Evolutionary conservation across 2,797 vertebrate genomes (phyloP).

Genomic region (Pampus argenteus): DNA sequence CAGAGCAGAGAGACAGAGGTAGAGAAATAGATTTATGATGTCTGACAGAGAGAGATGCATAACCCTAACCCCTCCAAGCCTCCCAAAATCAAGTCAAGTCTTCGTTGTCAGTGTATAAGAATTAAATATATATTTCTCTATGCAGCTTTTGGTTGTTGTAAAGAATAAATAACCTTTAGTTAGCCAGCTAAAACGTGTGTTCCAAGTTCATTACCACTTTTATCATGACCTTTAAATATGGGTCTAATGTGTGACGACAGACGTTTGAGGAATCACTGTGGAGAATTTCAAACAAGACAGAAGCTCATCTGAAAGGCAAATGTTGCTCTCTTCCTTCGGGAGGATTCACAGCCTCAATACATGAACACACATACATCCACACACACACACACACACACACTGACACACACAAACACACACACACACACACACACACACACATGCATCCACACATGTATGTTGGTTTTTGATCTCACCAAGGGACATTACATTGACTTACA

Average conservation of each 20-base stretch:
- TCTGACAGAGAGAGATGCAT: slow-evolving; percentile 20
- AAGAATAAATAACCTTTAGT: too few relatives aligned
- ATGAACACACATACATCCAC: slow-evolving; percentile 17
- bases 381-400: slow-evolving; percentile 20
- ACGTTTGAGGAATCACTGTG: too few relatives aligned
- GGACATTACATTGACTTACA: too few relatives aligned
- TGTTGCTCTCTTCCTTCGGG: background rate
- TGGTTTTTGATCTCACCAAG: too few relatives aligned
- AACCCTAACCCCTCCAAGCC: slow-evolving; percentile 33
- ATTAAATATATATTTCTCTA: too few relatives aligned
- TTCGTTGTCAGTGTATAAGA: background rate
- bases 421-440: slow-evolving; percentile 25
- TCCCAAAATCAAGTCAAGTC: slow-evolving; percentile 19
- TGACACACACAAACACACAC: slow-evolving; percentile 28
- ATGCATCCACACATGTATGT: too few relatives aligned
- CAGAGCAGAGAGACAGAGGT: slow-evolving; percentile 21
- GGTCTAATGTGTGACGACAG: too few relatives aligned
- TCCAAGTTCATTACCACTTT: too few relatives aligned
- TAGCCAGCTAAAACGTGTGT: too few relatives aligned
- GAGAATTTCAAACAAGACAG: background rate
- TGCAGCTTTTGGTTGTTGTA: too few relatives aligned
- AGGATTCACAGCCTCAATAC: slow-evolving; percentile 40
- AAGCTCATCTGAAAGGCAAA: background rate
- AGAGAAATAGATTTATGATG: slow-evolving; percentile 37
- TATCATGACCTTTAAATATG: too few relatives aligned